Evolutionary conservation across 1,140 invertebrate genomes (phyloP), one percentile per base, ranked within the genome.

Genomic region (Phthorimaea operculella): DNA sequence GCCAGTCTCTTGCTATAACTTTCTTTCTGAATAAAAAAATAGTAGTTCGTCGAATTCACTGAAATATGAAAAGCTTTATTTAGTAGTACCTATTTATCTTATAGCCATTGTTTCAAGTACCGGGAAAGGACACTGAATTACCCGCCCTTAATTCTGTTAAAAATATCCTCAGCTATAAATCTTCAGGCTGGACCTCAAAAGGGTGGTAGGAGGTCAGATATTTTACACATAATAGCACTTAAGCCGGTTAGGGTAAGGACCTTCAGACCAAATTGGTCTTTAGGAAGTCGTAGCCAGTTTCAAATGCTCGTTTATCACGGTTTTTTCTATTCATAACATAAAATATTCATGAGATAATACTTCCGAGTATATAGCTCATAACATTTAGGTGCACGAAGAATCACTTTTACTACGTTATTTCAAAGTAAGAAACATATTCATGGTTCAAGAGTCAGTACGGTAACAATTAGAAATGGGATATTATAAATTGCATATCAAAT

Each of bases 141-240:
- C n/a, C n/a, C n/a, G n/a, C n/a, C n/a, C 33, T 7, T 34, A 34
- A 34, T 34, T 34, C 11, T 39, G 10, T 10, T 39, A 12, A 39
- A 39, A 39, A 39, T 39, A 39, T 39, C n/a, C 36, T 39, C n/a
- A n/a, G 36, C n/a, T n/a, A 39, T 39, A 39, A 39, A 39, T 39
- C n/a, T 28, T 28, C 21, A 28, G 21, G 21, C 36, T 39, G 36
- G 10, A 39, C 44, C 16, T 47, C 33, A 49, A 55, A 53, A n/a
- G 53, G 53, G 45, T 55, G 53, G 42, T 49, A 16, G 33, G 45
- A 33, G 53, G 53, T 45, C 45, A 55, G 53, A 55, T 55, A 49
- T 55, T 49, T 55, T 49, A 55, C 53, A 55, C 53, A 36, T 55
- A 55, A 55, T 55, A 49, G 53, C 53, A 55, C 45, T 55, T 55